Conservation (phyloP, 1,140 invertebrate genomes). For the Wiebesia pumilae region DNA sequence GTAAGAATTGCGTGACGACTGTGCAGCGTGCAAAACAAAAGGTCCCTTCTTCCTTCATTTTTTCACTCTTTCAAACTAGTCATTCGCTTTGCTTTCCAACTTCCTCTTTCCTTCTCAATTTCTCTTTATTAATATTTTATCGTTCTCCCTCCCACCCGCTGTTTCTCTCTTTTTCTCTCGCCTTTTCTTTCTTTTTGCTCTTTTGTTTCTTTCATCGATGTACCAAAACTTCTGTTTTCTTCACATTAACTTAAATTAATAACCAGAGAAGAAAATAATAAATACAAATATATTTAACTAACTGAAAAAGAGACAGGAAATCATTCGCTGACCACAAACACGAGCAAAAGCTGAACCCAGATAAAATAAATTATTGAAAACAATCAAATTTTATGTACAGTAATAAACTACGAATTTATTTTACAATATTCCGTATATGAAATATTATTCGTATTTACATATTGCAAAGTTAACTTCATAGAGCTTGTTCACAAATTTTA, state of each 20-base stretch:
- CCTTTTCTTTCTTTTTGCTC: not conserved
- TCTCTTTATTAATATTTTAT: not conserved
- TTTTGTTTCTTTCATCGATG: not conserved
- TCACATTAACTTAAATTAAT: not conserved
- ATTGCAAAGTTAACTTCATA: too few species aligned
- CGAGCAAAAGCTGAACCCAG: constrained; percentile 12
- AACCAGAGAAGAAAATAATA: constrained; percentile 16
- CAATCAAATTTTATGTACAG: constrained; percentile 1
- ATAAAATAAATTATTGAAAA: constrained; percentile 30
- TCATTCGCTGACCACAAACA: constrained; percentile 30
- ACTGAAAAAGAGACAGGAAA: constrained; percentile 24
- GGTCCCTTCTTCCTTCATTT: constrained; percentile 53
- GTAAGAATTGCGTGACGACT: constrained; percentile 70
- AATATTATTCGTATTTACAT: not conserved
- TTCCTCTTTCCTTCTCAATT: constrained; percentile 10
- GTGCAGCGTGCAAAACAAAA: constrained; percentile 74
- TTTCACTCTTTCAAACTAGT: not conserved
- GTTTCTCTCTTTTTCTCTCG: constrained; percentile 2
- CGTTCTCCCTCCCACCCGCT: not conserved
- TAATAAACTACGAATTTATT: not conserved
- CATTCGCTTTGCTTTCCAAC: constrained; percentile 7
- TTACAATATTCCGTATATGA: not conserved
- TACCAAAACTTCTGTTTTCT: not conserved
- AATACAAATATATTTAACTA: constrained; percentile 12
- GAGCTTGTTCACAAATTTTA: too few species aligned